Base-by-base conservation (phyloP, 2,113 vertebrate genomes). In the Cettia cetti region DNA sequence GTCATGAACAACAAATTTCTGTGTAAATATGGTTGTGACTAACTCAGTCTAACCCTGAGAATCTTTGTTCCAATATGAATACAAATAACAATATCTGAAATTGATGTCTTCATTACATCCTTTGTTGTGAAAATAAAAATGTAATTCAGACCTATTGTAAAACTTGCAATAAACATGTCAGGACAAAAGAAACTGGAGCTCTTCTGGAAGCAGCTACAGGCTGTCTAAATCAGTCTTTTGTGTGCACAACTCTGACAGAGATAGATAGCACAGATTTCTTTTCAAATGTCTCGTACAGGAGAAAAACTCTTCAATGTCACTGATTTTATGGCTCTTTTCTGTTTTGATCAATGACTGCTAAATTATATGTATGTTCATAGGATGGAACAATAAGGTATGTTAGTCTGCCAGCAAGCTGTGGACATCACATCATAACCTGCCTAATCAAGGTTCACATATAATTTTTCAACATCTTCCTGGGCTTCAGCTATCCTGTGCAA, bases 281-380 rank as follows among this genome's bases (percentile, higher is more conserved):
- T 95, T 92, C 88, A 97, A 96, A 95, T 86, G 77, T 87, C 89
- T 96, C 45, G 8, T 84, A 69, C 92, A 83, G 52, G 50, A 87
- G 65, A 95, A 98, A 97, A 93, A 40, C 61, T 82, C 56, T 89
- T 94, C 72, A 85, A 19, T 92, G 83, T 93, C 78, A 92, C 74
- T 56, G 93, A 94, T 94, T 93, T 96, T 97, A 86, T 66, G 35
- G 81, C 90, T 88, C 77, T 76, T 8, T 82, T 93, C 86, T 84
- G 22, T 95, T 96, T 87, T 86, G 83, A 96, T 96, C 94, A 95
- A 89, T 81, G 87, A 82, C 76, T 93, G 86, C 77, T 97, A 94
- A 89, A 97, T 97, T 95, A 94, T 70, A 93, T 84, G 86, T 53
- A 4, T 28, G 71, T 82, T 90, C 83, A 89, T 24, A 92, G 91